phyloP scores from a whole-genome alignment of 2,888 invertebrate genomes.

The Melipona beecheii region DNA sequence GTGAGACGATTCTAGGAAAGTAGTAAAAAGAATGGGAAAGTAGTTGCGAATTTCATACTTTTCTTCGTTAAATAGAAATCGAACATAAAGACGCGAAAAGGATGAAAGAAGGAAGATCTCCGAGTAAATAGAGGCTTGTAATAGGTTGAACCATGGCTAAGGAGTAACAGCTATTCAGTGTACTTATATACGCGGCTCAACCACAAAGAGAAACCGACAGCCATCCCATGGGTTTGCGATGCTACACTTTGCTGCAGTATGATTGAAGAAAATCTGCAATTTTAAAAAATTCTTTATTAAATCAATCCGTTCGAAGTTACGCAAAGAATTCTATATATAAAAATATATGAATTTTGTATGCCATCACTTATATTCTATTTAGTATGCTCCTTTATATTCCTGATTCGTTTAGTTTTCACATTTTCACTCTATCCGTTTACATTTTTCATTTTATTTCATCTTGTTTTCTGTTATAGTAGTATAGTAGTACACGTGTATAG shows the following conservation, averaged over 20 bases:
- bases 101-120: not conserved
- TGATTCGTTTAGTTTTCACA: not conserved
- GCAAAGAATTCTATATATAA: not conserved
- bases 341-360: not conserved
- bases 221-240: conserved; percentile 25
- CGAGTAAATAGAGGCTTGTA: not conserved
- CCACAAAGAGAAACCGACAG: conserved; percentile 48
- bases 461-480: too few species aligned
- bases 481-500: too few species aligned
- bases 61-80: conserved; percentile 14
- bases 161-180: conserved; percentile 31
- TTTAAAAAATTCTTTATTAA: not conserved
- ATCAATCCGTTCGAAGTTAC: not conserved
- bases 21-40: not conserved
- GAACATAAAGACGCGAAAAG: conserved; percentile 20
- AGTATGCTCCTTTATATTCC: not conserved
- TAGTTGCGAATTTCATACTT: conserved; percentile 15
- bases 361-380: not conserved
- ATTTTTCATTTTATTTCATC: not conserved
- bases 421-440: not conserved
- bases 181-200: conserved; percentile 22
- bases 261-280: not conserved
- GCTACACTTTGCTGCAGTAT: conserved; percentile 2
- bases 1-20: too few species aligned
- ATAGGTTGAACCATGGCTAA: conserved; percentile 31